Base-by-base conservation (phyloP, 2,888 invertebrate species). In the Anthophora plumipes region DNA sequence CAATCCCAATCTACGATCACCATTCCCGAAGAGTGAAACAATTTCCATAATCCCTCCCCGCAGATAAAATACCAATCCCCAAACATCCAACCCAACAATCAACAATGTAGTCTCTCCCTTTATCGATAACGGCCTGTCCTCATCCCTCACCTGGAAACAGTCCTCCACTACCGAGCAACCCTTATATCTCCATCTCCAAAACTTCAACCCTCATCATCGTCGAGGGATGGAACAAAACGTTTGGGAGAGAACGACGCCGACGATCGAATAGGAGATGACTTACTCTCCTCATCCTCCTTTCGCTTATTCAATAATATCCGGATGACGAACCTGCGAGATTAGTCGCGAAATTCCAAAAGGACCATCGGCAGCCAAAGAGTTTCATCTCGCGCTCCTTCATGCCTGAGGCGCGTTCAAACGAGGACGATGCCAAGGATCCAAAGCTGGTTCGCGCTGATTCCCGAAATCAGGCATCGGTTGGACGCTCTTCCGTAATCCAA, bases 311-410 rank as follows among this genome's bases (percentile, higher is more conserved):
- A 59, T 60, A 60, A 68, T 67, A 72, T 41, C 55, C 72, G 59
- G 52, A 22, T 41, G 60, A 63, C 63, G 63, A 60, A 67, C 69
- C 72, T 73, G 76, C 69, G 60, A 81, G 76, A 80, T 73, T 76
- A 61, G 81, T 93, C 82, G 94, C 93, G 90, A 94, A 94, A 92
- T 94, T 94, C 94, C 94, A 94, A 87, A 94, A 94, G 89, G 94
- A 94, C 89, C 94, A 93, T 86, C 94, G 94, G 88, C 94, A 94
- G 85, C 94, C 94, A 87, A 94, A 94, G 73, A 94, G 94, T 91
- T 94, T 94, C 94, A 94, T 94, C 91, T 94, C 94, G 91, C 94
- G 94, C 85, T 94, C 94, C 92, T 94, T 94, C 94, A 94, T 94
- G 90, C 94, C 94, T 92, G 94, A 92, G 87, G 93, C 94, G 93